phyloP scores from a whole-genome alignment of 2,113 vertebrate species.

The Paramisgurnus dabryanus region DNA sequence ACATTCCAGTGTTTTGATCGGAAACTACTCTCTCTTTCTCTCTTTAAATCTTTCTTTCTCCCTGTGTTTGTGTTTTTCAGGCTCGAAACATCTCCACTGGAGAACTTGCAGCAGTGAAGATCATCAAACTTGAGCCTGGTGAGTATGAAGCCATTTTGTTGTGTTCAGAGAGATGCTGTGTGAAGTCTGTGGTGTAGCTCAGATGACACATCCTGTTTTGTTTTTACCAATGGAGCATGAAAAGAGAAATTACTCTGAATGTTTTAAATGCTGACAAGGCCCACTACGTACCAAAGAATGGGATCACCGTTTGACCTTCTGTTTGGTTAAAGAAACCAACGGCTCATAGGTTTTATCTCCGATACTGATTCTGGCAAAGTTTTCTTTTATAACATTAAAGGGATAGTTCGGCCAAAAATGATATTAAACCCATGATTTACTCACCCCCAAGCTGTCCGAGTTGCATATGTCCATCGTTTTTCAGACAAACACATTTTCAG shows the following conservation, averaged over 20 bases:
- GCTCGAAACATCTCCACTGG: constrained; percentile 93
- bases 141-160: constrained; percentile 63
- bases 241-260: not conserved
- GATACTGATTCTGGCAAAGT: too few species aligned
- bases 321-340: not conserved
- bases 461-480: too few species aligned
- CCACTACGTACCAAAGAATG: not conserved
- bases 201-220: constrained; percentile 16
- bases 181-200: constrained; percentile 3
- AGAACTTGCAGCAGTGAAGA: constrained; percentile 96
- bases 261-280: not conserved
- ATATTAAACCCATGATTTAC: too few species aligned
- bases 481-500: too few species aligned
- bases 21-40: constrained; percentile 9
- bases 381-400: too few species aligned
- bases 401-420: too few species aligned
- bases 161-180: not conserved
- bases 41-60: constrained; percentile 2
- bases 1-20: constrained; percentile 37
- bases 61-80: constrained; percentile 74
- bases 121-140: constrained; percentile 98
- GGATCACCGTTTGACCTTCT: not conserved
- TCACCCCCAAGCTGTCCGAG: too few species aligned
- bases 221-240: constrained; percentile 3
- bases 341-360: not conserved